A percentile compares a stretch with the other conserved stretches of the same genome.
Evolutionary conservation across 2,113 vertebrate genomes (phyloP).

Genomic region (Columbina picui): DNA sequence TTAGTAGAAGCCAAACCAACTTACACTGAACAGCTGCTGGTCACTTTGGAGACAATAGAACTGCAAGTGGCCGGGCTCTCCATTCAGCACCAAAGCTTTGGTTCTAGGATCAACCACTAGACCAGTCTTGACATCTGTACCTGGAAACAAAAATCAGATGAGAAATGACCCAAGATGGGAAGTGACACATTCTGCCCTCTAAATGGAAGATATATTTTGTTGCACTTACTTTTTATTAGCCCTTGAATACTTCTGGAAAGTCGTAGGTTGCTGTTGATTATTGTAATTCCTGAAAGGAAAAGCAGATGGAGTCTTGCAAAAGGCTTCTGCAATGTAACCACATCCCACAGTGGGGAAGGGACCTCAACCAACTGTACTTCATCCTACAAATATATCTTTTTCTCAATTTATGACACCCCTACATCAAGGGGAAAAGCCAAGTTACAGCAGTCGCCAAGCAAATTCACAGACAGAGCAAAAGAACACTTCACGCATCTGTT

Average conservation of each 20-base stretch:
- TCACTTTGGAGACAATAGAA: conserved; percentile 93
- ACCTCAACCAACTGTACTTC: neutral
- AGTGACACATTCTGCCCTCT: neutral
- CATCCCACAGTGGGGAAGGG: neutral
- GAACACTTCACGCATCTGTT: neutral
- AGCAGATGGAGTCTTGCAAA: neutral
- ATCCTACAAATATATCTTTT: neutral
- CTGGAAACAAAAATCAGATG: conserved; percentile 68
- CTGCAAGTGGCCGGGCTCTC: conserved; percentile 95
- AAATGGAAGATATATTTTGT: neutral
- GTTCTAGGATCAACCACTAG: conserved; percentile 90
- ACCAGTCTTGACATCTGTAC: conserved; percentile 80
- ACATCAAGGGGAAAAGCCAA: neutral
- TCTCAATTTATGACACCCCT: neutral
- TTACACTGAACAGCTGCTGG: conserved; percentile 93
- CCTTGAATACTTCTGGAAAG: conserved; percentile 90
- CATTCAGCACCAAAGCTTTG: conserved; percentile 92
- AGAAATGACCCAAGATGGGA: neutral
- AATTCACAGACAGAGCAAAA: neutral
- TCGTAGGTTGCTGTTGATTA: conserved; percentile 88
- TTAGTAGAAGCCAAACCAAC: conserved; percentile 16
- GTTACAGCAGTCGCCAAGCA: neutral
- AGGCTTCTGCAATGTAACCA: neutral
- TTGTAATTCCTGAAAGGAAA: conserved; percentile 81
- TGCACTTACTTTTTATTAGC: conserved; percentile 87